These are phyloP conservation scores for Pseudoips prasinana DNA, from an alignment of 2,888 invertebrate species.

Conservation along the genomic window DNA sequence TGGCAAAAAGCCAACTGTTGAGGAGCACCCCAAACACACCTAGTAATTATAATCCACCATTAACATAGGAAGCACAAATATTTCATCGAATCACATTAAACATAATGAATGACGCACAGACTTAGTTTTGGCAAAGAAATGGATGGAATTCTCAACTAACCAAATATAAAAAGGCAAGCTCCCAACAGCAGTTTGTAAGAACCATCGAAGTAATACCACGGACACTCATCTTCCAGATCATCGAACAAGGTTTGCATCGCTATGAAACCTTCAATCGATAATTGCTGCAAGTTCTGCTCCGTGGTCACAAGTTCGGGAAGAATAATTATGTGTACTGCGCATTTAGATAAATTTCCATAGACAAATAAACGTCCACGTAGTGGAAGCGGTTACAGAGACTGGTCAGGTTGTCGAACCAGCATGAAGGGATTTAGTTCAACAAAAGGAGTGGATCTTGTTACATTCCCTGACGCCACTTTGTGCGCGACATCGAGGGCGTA, in stretches of 20 bases:
- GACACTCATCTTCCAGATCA: conserved; percentile 72
- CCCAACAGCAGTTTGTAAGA: conserved; percentile 78
- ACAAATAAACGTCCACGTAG: conserved; percentile 64
- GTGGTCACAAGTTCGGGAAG: conserved; percentile 32
- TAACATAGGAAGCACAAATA: conserved; percentile 12
- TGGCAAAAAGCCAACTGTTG: conserved; percentile 79
- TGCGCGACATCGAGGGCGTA: conserved; percentile 61
- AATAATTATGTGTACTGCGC: conserved; percentile 38
- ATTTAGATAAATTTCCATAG: conserved; percentile 46
- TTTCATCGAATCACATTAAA: conserved; percentile 1
- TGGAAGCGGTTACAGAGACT: conserved; percentile 66
- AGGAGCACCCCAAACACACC: conserved; percentile 80
- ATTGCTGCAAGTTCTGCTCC: conserved; percentile 53
- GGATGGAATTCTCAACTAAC: conserved; percentile 49
- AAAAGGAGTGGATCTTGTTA: conserved; percentile 61
- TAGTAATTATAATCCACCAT: conserved; percentile 40
- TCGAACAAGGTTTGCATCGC: conserved; percentile 61
- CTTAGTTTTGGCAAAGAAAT: background rate
- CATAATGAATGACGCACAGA: background rate
- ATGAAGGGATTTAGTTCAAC: conserved; percentile 41
- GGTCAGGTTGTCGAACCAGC: conserved; percentile 70
- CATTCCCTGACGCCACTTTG: conserved; percentile 56
- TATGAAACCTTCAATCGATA: conserved; percentile 32
- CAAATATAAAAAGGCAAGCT: conserved; percentile 77
- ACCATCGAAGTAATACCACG: conserved; percentile 79